Evolutionary conservation across 2,113 vertebrate genomes (phyloP).

Genomic region (Ageneiosus marmoratus): DNA sequence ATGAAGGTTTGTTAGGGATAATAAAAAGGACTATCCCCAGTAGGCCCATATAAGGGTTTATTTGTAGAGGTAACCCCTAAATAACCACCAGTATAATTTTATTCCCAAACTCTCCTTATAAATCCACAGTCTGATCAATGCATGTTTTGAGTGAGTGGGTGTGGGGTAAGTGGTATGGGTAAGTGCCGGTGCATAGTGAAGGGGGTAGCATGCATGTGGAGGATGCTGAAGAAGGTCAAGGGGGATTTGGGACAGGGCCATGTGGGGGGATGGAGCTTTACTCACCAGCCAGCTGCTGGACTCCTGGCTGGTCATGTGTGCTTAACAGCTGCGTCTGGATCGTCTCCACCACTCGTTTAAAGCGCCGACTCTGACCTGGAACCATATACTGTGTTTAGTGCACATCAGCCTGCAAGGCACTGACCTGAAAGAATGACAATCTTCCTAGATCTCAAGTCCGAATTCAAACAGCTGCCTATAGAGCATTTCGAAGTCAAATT

Average conservation of each 20-base stretch:
- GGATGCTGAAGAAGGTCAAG: not conserved
- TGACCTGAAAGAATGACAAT: not conserved
- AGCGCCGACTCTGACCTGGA: conserved; percentile 94
- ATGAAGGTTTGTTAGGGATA: conserved; percentile 19
- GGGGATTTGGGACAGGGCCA: not conserved
- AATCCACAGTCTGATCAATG: conserved; percentile 37
- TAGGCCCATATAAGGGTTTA: conserved; percentile 1
- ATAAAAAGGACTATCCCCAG: conserved; percentile 6
- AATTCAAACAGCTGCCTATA: not conserved
- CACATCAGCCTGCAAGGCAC: not conserved
- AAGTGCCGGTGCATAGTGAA: conserved; percentile 34
- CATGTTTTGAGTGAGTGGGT: conserved; percentile 29
- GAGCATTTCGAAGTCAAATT: not conserved
- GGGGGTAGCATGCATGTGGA: conserved; percentile 54
- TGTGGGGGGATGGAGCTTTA: conserved; percentile 54
- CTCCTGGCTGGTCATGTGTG: conserved; percentile 93
- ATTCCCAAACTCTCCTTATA: conserved; percentile 3
- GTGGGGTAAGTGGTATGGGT: conserved; percentile 39
- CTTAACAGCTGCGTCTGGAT: conserved; percentile 98
- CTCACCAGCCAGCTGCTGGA: conserved; percentile 98
- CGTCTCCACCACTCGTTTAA: conserved; percentile 98
- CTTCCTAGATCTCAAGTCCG: not conserved
- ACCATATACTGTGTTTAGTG: not conserved
- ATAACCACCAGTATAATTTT: not conserved
- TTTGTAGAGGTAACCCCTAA: not conserved